Conservation (phyloP, 23 tunicate species). For the Phallusia fumigata region DNA sequence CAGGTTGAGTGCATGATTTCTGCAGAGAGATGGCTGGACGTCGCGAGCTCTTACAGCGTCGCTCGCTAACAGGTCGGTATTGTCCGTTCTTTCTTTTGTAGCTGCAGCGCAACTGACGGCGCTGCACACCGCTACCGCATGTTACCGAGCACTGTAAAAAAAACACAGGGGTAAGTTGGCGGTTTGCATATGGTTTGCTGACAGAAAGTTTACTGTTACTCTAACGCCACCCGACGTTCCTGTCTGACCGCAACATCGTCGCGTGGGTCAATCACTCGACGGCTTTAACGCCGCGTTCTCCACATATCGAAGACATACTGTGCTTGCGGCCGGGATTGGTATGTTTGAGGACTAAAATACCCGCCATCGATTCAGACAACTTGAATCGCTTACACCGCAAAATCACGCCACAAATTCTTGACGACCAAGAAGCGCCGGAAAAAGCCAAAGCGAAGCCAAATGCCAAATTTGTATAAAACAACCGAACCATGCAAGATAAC, state of each 20-base stretch:
- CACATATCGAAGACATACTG: not conserved
- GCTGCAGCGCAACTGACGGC: slow-evolving; percentile 69
- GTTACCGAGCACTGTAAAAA: slow-evolving; percentile 78
- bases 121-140: slow-evolving; percentile 75
- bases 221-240: not conserved
- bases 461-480: not conserved
- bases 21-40: slow-evolving; percentile 55
- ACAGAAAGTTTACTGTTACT: not conserved
- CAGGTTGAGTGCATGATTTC: slow-evolving; percentile 21
- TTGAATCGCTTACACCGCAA: too few species aligned
- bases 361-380: too few species aligned
- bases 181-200: not conserved
- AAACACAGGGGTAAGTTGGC: not conserved
- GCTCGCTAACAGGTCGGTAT: slow-evolving; percentile 44
- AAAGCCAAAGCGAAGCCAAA: too few species aligned
- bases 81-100: slow-evolving; percentile 64
- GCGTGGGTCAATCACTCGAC: not conserved
- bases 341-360: too few species aligned
- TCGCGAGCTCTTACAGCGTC: slow-evolving; percentile 52
- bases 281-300: not conserved
- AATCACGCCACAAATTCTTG: too few species aligned
- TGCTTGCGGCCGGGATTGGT: not conserved
- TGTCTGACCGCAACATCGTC: not conserved
- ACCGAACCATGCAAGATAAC: not conserved
- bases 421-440: not conserved